Conservation (phyloP, 2,113 vertebrate genomes). For the Grantiella picta region DNA sequence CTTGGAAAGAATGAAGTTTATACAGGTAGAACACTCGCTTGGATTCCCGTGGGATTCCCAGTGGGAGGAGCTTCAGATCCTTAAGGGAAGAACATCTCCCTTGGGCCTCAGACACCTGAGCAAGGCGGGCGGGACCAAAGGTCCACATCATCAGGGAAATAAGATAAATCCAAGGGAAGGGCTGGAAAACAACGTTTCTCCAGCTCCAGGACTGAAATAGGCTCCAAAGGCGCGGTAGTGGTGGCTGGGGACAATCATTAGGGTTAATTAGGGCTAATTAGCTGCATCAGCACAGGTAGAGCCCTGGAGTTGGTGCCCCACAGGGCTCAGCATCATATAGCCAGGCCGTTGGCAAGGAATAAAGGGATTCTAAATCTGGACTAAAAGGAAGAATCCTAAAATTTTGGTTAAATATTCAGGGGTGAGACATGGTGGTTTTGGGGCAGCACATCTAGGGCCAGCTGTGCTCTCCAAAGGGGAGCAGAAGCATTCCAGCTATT, state of each 20-base stretch:
- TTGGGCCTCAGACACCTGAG: fast-evolving
- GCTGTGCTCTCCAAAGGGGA: neutral
- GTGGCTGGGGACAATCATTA: neutral
- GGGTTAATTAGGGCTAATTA: neutral
- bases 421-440: neutral
- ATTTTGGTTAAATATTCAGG: neutral
- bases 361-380: neutral
- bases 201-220: neutral
- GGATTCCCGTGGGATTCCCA: neutral
- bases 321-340: neutral
- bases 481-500: neutral
- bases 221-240: neutral
- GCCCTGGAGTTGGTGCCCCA: neutral
- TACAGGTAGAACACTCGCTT: neutral
- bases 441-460: neutral
- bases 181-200: fast-evolving
- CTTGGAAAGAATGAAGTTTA: neutral
- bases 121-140: fast-evolving
- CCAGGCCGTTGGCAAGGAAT: fast-evolving
- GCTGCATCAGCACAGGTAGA: neutral
- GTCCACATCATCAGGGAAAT: no score
- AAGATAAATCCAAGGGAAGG: neutral
- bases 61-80: neutral
- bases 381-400: neutral
- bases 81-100: fast-evolving